Evolutionary conservation across 2,888 invertebrate species (phyloP), one percentile per base, ranked within the genome.

Genomic region (Coleophora flavipennella): DNA sequence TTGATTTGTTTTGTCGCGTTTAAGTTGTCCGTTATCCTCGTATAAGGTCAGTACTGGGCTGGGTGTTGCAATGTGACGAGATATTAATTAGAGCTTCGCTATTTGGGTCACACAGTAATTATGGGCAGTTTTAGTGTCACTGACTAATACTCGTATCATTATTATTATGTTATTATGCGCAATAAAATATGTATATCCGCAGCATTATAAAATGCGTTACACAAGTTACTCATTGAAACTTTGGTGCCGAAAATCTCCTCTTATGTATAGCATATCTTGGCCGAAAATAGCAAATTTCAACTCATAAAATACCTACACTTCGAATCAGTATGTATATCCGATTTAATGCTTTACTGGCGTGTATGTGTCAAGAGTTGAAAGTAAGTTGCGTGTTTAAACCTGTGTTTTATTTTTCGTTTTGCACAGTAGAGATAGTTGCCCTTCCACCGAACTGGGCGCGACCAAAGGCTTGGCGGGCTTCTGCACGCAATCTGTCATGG

Each of bases 61-160:
- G 38, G 39, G 31, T 45, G 48, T 46, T 57, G 46, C 56, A 64
- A 55, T 54, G 52, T 53, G 55, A 58, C 57, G 48, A 53, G 62
- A 64, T 66, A 70, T 62, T 64, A 68, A 70, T 68, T 70, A 69
- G 60, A 54, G 46, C 51, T 51, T 50, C 52, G 48, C 49, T 59
- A 79, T 69, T 59, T 65, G 59, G 81, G 81, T 71, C 76, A 74
- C 53, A 46, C 52, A 57, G 65, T 69, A 75, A 78, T 78, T 78
- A 75, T 62, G 54, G 49, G 45, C 53, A 50, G 57, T 55, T 62
- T 59, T 69, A 74, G 71, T 74, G 69, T 67, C 62, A 66, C 52
- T 40, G 39, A 47, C 49, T 59, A 61, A 65, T 61, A 63, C 59
- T 53, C 47, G 44, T 42, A 51, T 56, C 51, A 58, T 65, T 61